Percentiles rank a stretch among this genome's conserved stretches.
Evolutionary conservation across 2,113 vertebrate species (phyloP).

Genomic region (Ochotona curzoniae): DNA sequence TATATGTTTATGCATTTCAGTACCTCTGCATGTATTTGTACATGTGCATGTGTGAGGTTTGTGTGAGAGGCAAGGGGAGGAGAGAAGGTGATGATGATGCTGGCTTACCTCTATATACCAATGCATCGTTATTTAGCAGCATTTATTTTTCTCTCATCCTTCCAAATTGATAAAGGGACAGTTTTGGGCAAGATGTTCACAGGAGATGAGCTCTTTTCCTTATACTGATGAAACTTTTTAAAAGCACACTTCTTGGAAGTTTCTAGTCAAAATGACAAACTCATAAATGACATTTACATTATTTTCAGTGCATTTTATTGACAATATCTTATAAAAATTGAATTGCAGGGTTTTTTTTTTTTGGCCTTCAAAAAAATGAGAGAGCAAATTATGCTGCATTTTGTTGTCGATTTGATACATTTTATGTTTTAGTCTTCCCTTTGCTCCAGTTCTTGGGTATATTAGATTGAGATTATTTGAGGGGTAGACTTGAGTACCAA

Average conservation of each 20-base stretch:
- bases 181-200: background rate
- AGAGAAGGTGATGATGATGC: background rate
- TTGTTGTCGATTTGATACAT: constrained; percentile 28
- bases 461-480: background rate
- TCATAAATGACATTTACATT: background rate
- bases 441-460: background rate
- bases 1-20: background rate
- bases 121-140: background rate
- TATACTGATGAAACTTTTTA: constrained; percentile 23
- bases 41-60: background rate
- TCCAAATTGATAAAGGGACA: background rate
- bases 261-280: constrained; percentile 44
- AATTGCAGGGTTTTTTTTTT: constrained; percentile 60
- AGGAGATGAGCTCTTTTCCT: background rate
- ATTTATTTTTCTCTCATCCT: background rate
- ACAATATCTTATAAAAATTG: constrained; percentile 30
- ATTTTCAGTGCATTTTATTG: constrained; percentile 14
- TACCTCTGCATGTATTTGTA: background rate
- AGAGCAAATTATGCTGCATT: constrained; percentile 46
- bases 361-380: constrained; percentile 31
- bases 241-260: constrained; percentile 23
- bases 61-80: background rate
- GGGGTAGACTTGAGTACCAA: background rate
- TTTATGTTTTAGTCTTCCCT: constrained; percentile 55
- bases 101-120: background rate